Conservation (phyloP, 2,797 vertebrate species). For the Argentina silus region DNA sequence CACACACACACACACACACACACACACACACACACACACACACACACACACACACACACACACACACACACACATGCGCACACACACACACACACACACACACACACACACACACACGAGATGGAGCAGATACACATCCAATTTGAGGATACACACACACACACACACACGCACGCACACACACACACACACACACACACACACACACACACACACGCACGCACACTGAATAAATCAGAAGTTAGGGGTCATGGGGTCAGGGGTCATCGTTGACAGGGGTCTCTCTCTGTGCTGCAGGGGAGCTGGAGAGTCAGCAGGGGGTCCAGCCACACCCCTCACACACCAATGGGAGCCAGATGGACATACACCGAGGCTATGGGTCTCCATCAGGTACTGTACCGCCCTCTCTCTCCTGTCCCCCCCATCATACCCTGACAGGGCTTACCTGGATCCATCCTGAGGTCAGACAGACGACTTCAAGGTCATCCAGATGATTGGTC, state of each 20-base stretch:
- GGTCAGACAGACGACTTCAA: neutral
- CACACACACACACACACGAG: too few species aligned
- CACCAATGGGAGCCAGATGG: conserved; percentile 87
- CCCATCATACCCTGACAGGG: neutral
- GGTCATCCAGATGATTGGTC: neutral
- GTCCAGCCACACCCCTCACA: conserved; percentile 84
- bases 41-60: neutral
- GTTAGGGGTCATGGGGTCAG: neutral
- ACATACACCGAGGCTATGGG: conserved; percentile 83
- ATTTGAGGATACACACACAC: neutral
- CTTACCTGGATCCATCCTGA: neutral
- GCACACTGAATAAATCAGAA: neutral
- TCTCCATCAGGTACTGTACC: conserved; percentile 75
- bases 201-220: neutral
- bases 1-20: neutral
- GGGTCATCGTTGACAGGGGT: neutral
- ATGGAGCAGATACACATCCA: neutral
- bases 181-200: neutral
- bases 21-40: too few species aligned
- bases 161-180: neutral
- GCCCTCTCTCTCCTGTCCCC: too few species aligned
- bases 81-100: too few species aligned
- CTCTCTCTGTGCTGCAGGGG: conserved; percentile 80
- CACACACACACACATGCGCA: too few species aligned
- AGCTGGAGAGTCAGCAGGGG: conserved; percentile 93